Evolutionary conservation across 2,113 vertebrate species (phyloP).

Genomic region (Actenoides hombroni): DNA sequence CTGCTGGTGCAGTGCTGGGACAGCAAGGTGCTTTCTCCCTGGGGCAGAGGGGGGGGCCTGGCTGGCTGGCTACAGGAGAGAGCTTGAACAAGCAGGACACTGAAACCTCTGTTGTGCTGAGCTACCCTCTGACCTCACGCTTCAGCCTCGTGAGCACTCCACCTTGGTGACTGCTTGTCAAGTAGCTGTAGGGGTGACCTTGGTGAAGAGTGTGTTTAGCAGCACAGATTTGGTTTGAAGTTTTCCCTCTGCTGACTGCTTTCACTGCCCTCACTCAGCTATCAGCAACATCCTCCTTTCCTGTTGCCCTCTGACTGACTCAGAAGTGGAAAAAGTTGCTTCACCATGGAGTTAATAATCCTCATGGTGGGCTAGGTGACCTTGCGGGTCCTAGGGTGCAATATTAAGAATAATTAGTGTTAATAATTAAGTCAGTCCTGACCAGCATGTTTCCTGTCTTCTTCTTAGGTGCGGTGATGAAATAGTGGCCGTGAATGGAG

Average conservation of each 20-base stretch:
- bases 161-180: not conserved
- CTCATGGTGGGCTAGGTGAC: not conserved
- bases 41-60: not conserved
- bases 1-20: accelerated
- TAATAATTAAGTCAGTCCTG: not conserved
- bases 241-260: not conserved
- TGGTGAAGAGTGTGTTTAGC: not conserved
- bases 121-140: not conserved
- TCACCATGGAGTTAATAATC: not conserved
- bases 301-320: not conserved
- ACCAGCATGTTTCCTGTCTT: not conserved
- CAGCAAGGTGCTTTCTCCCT: not conserved
- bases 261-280: not conserved
- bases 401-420: not conserved
- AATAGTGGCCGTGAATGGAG: constrained; percentile 91
- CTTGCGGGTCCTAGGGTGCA: not conserved
- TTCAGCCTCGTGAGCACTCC: not conserved
- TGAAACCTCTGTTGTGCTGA: accelerated
- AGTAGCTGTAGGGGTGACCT: not conserved
- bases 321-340: not conserved
- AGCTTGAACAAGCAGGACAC: not conserved
- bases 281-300: not conserved
- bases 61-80: not conserved
- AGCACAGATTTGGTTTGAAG: not conserved
- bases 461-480: constrained; percentile 87